Evolutionary conservation across 1,140 invertebrate species (phyloP).

Genomic region (Monochamus saltuarius): DNA sequence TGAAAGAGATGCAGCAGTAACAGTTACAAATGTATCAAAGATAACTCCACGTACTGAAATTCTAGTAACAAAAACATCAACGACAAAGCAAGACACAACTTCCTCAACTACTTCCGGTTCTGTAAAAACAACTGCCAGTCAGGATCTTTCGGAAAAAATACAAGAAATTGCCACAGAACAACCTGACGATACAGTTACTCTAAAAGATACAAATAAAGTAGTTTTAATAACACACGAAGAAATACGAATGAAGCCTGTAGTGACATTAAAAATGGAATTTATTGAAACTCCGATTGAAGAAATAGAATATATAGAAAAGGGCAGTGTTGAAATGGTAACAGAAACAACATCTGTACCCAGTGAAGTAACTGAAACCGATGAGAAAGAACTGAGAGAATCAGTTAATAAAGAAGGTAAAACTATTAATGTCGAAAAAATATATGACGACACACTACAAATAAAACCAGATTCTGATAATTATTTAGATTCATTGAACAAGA

Average conservation of each 20-base stretch:
- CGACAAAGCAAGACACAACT: background rate
- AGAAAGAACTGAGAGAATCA: no score
- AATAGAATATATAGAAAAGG: constrained; percentile 24
- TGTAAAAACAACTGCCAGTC: background rate
- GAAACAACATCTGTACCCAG: background rate
- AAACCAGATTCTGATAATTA: background rate
- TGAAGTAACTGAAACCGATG: no score
- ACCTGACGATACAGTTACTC: background rate
- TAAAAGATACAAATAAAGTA: constrained; percentile 57
- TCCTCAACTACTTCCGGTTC: background rate
- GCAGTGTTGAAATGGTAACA: background rate
- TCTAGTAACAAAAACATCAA: background rate
- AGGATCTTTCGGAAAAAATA: background rate
- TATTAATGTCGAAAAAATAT: constrained; percentile 5
- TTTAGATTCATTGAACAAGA: no score
- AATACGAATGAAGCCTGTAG: constrained; percentile 63
- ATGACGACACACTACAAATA: constrained; percentile 15
- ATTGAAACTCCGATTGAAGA: constrained; percentile 29
- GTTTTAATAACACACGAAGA: constrained; percentile 69
- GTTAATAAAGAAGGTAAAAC: no score
- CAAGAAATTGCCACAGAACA: constrained; percentile 12
- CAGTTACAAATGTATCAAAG: background rate
- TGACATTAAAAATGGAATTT: constrained; percentile 63
- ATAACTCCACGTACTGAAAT: background rate
- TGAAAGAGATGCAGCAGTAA: constrained; percentile 2